Base-by-base conservation (phyloP, 1,140 invertebrate species). In the Panagrolaimus sp. region DNA sequence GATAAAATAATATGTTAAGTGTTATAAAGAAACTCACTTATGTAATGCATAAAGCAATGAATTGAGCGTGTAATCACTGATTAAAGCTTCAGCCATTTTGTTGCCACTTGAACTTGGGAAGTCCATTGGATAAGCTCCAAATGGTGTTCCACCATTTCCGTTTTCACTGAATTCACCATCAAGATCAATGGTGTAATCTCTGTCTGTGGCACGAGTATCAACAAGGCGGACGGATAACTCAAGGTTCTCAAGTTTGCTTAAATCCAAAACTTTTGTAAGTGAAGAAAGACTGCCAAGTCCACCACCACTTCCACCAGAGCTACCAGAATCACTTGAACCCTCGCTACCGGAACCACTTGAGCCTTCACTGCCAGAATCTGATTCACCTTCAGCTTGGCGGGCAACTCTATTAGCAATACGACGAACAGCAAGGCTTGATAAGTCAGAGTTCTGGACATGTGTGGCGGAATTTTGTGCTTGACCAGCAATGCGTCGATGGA, bases 41-140 rank as follows among this genome's bases (percentile, higher is more conserved):
- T 81, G 79, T 38, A 81, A 51, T 48, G 72, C 71, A 63, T 81
- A 81, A 67, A 81, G 75, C 1, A 81, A 66, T 0, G 79, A 82
- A 53, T 81, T 81, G 20, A 81, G 48, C 4, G 80, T 79, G 70
- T 70, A 82, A 53, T 81, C 79, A 61, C 74, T 74, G 65, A 81
- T 68, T 47, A 81, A 51, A 45, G 71, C 72, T 68, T 81, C 79
- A 63, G 73, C 80, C 79, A 81, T 81, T 47, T 82, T 80, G 45
- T 48, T 25, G 51, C 76, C 79, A 45, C 67, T 66, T 23, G 63
- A 53, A 46, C 47, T 61, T 23, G 79, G 79, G 63, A 81, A 81
- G 61, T 77, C 66, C 70, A 78, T 81, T 13, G 79, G 79, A 69
- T 79, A 80, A n/a, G 79, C 63, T 42, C 80, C 79, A 48, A 81